Percentiles rank a stretch among this genome's conserved stretches.
Conservation (phyloP, 2,113 vertebrate species). For the Acinonyx jubatus region DNA sequence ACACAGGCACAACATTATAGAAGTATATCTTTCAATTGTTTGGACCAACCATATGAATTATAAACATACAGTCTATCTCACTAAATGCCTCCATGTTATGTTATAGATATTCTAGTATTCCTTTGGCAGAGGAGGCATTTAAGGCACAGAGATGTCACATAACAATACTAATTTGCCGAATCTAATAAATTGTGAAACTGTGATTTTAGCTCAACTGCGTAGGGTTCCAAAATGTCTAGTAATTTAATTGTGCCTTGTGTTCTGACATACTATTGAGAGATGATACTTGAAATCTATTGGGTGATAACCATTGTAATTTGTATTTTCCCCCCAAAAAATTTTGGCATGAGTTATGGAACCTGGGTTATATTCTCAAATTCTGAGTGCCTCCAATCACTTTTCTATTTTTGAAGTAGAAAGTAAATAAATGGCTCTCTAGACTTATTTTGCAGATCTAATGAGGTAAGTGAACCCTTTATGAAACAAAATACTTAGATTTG, state of each 20-base stretch:
- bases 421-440: background rate
- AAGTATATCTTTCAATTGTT: background rate
- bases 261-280: background rate
- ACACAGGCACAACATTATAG: background rate
- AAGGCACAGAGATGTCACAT: background rate
- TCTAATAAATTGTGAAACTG: background rate
- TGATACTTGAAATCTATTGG: background rate
- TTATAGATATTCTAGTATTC: background rate
- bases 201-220: background rate
- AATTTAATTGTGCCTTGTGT: background rate
- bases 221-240: background rate
- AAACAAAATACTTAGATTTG: background rate
- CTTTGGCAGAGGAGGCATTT: background rate
- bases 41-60: background rate
- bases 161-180: background rate
- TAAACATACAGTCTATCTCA: background rate
- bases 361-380: background rate
- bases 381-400: fast-evolving
- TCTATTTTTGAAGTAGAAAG: background rate
- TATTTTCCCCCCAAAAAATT: background rate
- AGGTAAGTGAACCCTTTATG: background rate
- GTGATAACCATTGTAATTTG: background rate
- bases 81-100: background rate
- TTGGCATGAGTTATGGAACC: fast-evolving
- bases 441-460: background rate